phyloP scores from a whole-genome alignment of 2,797 vertebrate genomes.

The Benthosema pterotum region DNA sequence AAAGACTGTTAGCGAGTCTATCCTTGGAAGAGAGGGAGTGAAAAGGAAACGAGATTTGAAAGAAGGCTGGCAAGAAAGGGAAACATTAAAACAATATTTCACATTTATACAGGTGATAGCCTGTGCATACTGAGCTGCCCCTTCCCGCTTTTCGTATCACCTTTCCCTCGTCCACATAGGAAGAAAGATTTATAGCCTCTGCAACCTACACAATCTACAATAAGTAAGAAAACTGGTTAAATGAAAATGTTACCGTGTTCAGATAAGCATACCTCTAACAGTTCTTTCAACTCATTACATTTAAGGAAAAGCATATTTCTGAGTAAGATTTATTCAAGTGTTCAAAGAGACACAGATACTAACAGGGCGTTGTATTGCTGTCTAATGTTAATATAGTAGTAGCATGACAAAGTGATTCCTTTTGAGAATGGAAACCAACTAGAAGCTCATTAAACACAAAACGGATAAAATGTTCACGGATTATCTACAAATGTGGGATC shows the following conservation, averaged over 20 bases:
- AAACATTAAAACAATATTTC: neutral
- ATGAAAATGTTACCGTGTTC: neutral
- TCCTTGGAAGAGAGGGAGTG: neutral
- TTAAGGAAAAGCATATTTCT: too few relatives aligned
- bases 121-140: neutral
- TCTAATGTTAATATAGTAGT: too few relatives aligned
- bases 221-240: neutral
- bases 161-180: neutral
- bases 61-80: neutral
- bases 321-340: too few relatives aligned
- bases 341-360: too few relatives aligned
- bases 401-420: too few relatives aligned
- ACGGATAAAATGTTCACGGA: too few relatives aligned
- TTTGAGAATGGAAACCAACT: too few relatives aligned
- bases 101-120: neutral
- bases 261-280: slow-evolving; percentile 6
- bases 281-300: slow-evolving; percentile 4
- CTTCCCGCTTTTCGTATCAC: neutral
- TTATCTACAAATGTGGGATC: too few relatives aligned
- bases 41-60: neutral
- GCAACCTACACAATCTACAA: neutral
- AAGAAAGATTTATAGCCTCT: neutral
- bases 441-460: too few relatives aligned
- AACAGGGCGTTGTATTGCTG: too few relatives aligned
- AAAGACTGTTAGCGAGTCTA: neutral